Conservation (phyloP, 2,797 vertebrate genomes). For the Urocyon cinereoargenteus region DNA sequence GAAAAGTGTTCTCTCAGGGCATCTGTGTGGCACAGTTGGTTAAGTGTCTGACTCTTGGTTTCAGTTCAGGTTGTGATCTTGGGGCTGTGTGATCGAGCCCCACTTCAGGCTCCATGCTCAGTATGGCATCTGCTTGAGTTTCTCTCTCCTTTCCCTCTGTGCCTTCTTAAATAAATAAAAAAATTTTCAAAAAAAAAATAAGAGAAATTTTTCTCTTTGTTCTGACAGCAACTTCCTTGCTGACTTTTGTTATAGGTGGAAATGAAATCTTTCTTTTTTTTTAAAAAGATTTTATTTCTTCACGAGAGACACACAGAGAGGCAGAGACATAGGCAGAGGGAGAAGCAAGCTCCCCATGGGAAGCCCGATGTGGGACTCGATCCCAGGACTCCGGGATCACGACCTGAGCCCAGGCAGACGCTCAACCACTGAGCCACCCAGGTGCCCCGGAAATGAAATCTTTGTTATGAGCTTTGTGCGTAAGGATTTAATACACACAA, state of each 20-base stretch:
- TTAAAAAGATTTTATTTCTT: too few relatives aligned
- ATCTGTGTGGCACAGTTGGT: neutral
- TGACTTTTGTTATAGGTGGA: conserved; percentile 41
- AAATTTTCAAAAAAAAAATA: neutral
- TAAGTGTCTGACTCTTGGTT: neutral
- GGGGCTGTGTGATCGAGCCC: neutral
- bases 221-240: neutral
- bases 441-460: neutral
- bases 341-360: too few relatives aligned
- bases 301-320: too few relatives aligned
- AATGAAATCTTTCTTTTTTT: neutral
- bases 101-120: neutral
- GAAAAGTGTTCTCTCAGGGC: neutral
- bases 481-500: conserved; percentile 46
- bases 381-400: too few relatives aligned
- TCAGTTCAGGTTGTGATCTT: neutral
- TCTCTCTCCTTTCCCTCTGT: neutral
- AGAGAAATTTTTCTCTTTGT: neutral
- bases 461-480: neutral
- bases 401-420: too few relatives aligned
- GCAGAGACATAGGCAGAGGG: too few relatives aligned
- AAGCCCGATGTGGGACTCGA: too few relatives aligned
- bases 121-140: neutral
- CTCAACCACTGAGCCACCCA: too few relatives aligned
- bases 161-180: neutral